Evolutionary conservation across 2,888 invertebrate species (phyloP).

Genomic region (Blastobasis adustella): DNA sequence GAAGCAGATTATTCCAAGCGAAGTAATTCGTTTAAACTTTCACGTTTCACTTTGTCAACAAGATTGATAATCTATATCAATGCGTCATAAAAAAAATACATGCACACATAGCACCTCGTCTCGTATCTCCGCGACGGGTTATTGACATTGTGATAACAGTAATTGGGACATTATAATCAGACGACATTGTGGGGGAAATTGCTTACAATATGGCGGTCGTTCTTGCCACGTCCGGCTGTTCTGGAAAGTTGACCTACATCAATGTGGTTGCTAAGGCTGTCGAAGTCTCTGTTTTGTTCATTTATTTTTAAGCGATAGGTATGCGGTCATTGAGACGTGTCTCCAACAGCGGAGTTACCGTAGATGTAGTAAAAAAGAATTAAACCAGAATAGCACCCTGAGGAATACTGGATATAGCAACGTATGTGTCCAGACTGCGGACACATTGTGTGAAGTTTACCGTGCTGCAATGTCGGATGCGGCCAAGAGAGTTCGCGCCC

Average conservation of each 20-base stretch:
- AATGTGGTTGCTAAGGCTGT: slow-evolving; percentile 9
- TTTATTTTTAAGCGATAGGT: neutral
- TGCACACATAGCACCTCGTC: too few species aligned
- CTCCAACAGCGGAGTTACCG: too few species aligned
- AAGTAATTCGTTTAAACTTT: too few species aligned
- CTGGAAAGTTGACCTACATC: slow-evolving; percentile 18
- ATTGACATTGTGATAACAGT: slow-evolving; percentile 47
- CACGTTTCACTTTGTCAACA: too few species aligned
- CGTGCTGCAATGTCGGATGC: slow-evolving; percentile 28
- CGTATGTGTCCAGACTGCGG: neutral
- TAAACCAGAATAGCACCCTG: too few species aligned
- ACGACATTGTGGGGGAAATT: too few species aligned
- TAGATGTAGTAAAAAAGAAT: too few species aligned
- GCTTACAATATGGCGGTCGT: too few species aligned
- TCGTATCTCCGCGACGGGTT: slow-evolving; percentile 27
- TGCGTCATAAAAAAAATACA: too few species aligned
- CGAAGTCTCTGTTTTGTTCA: neutral
- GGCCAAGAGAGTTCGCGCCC: slow-evolving; percentile 31
- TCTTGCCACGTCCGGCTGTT: slow-evolving; percentile 4
- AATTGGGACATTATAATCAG: slow-evolving; percentile 5
- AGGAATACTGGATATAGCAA: too few species aligned
- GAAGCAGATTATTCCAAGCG: too few species aligned
- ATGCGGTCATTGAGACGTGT: neutral
- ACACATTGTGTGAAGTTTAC: neutral
- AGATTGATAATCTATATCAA: too few species aligned